Percentiles rank a stretch among this genome's conserved stretches.
Conservation (phyloP, 2,888 invertebrate genomes). For the Nezara viridula region DNA sequence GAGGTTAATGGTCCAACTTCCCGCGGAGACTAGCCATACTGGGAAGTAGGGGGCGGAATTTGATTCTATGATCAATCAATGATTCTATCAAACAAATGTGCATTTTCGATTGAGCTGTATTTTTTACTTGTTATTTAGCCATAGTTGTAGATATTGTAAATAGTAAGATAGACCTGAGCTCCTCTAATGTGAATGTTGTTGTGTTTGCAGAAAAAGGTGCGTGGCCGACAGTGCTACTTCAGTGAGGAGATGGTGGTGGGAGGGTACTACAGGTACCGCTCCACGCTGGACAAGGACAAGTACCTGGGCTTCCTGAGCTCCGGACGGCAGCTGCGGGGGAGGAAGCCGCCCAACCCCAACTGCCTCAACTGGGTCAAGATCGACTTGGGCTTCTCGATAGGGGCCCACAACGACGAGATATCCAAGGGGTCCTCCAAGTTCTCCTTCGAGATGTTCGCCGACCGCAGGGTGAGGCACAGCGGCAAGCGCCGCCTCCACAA, state of each 20-base stretch:
- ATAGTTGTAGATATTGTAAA: no score
- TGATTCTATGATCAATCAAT: no score
- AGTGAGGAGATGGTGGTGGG: constrained; percentile 75
- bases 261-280: constrained; percentile 76
- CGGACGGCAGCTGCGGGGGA: constrained; percentile 74
- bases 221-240: constrained; percentile 75
- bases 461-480: constrained; percentile 59
- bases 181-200: not conserved
- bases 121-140: no score
- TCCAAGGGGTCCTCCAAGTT: constrained; percentile 68
- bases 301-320: constrained; percentile 77
- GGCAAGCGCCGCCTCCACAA: constrained; percentile 55
- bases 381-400: constrained; percentile 75
- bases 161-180: no score
- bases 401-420: constrained; percentile 74
- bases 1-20: no score
- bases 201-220: constrained; percentile 73
- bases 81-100: no score
- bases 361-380: constrained; percentile 77
- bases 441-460: constrained; percentile 27
- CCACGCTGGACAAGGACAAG: constrained; percentile 74
- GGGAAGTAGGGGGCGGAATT: no score
- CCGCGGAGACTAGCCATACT: no score
- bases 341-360: constrained; percentile 70
- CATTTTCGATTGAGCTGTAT: no score